Percentiles rank a stretch among this genome's conserved stretches.
phyloP scores from a whole-genome alignment of 2,113 vertebrate genomes.

The Rhabdornis inornatus region DNA sequence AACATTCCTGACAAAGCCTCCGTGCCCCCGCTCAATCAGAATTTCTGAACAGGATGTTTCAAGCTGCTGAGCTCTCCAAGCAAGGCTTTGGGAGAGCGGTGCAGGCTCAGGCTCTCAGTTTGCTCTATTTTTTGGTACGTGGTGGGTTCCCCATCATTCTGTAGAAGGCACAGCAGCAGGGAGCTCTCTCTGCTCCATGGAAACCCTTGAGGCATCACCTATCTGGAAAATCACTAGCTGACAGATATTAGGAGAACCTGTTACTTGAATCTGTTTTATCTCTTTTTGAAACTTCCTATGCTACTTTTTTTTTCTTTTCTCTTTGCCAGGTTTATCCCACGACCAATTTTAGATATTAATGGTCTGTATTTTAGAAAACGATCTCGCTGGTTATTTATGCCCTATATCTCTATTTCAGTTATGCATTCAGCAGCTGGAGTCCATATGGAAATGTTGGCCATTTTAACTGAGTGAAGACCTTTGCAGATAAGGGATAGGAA shows the following conservation, averaged over 20 bases:
- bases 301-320: not conserved
- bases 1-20: not conserved
- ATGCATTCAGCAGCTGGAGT: constrained; percentile 58
- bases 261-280: constrained; percentile 59
- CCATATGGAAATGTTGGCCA: constrained; percentile 42
- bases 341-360: constrained; percentile 5
- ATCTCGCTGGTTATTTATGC: constrained; percentile 56
- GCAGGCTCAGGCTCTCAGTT: not conserved
- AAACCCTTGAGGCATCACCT: not conserved
- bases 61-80: not conserved
- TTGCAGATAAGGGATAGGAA: constrained; percentile 48
- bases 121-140: not conserved
- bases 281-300: constrained; percentile 42
- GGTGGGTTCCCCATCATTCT: not conserved
- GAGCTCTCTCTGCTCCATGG: not conserved
- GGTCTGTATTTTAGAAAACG: constrained; percentile 44
- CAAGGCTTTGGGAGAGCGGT: not conserved
- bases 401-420: constrained; percentile 26
- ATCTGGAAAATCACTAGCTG: constrained; percentile 52
- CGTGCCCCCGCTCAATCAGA: not conserved
- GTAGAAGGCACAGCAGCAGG: not conserved
- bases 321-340: constrained; percentile 30
- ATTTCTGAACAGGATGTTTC: not conserved
- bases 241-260: constrained; percentile 3
- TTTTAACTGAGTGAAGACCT: constrained; percentile 24